A percentile compares a stretch with the other conserved stretches of the same genome.
phyloP scores from a whole-genome alignment of 2,888 invertebrate genomes.

The Mythimna ferrago region DNA sequence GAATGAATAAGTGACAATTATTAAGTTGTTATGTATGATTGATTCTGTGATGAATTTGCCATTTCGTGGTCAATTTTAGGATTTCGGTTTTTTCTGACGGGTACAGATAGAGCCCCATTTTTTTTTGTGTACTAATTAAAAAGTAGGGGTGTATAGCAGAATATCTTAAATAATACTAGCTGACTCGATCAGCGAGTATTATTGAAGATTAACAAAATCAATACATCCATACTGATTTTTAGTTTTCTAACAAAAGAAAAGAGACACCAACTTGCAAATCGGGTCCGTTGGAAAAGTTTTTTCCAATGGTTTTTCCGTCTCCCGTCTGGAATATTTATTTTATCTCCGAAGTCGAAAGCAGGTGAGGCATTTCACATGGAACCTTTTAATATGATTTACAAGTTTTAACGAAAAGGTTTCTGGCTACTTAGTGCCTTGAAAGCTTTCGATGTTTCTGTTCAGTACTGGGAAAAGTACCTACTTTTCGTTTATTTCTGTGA shows the following conservation, averaged over 20 bases:
- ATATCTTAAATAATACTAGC: too few species aligned
- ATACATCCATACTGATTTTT: too few species aligned
- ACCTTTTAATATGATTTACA: conserved; percentile 76
- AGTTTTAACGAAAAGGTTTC: conserved; percentile 71
- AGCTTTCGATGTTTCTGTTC: conserved; percentile 67
- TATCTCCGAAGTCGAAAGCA: conserved; percentile 64
- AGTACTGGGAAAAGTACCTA: conserved; percentile 50
- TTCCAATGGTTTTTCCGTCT: conserved; percentile 46
- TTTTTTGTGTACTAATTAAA: too few species aligned
- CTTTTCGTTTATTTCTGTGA: conserved; percentile 48
- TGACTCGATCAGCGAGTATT: too few species aligned
- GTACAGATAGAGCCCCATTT: too few species aligned
- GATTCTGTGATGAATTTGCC: too few species aligned
- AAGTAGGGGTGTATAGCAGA: too few species aligned
- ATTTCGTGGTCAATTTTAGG: too few species aligned
- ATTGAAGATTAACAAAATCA: too few species aligned
- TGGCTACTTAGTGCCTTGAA: conserved; percentile 62
- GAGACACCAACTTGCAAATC: conserved; percentile 33
- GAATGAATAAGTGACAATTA: too few species aligned
- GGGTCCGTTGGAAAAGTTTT: conserved; percentile 42
- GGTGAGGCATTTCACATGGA: conserved; percentile 73
- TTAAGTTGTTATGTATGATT: too few species aligned
- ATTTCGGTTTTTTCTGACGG: too few species aligned
- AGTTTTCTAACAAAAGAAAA: background rate
- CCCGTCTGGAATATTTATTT: conserved; percentile 67